Evolutionary conservation across 2,797 vertebrate genomes (phyloP).

Genomic region (Pogonophryne albipinna): DNA sequence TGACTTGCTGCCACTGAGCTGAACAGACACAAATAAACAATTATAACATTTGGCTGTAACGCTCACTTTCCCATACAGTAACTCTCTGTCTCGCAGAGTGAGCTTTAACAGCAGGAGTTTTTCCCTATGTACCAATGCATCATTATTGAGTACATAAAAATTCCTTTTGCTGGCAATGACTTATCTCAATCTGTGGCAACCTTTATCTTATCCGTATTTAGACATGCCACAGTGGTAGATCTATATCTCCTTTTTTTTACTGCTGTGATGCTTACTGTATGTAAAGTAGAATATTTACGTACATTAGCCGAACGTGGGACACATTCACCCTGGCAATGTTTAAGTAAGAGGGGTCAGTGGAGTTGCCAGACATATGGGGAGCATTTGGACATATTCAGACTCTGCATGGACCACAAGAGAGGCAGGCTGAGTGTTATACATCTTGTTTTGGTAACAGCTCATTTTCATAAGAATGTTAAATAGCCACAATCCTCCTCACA

Average conservation of each 20-base stretch:
- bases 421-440: conserved; percentile 62
- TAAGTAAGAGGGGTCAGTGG: conserved; percentile 67
- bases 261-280: conserved; percentile 28
- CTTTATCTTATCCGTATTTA: conserved; percentile 46
- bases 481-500: conserved; percentile 52
- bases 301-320: conserved; percentile 36
- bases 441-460: conserved; percentile 74
- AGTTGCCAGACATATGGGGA: conserved; percentile 80
- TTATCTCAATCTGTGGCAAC: conserved; percentile 35
- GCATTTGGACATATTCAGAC: conserved; percentile 74
- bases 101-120: conserved; percentile 42
- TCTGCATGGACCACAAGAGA: conserved; percentile 72
- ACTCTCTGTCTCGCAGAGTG: conserved; percentile 38
- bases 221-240: conserved; percentile 24
- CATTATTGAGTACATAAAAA: conserved; percentile 49
- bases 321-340: conserved; percentile 53
- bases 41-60: conserved; percentile 57
- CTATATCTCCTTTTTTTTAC: conserved; percentile 48
- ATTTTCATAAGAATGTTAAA: conserved; percentile 67
- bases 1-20: conserved; percentile 68
- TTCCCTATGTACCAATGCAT: conserved; percentile 42
- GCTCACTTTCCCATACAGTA: conserved; percentile 53
- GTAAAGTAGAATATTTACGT: conserved; percentile 38
- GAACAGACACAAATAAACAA: conserved; percentile 76
- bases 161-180: conserved; percentile 34